Base-by-base conservation (phyloP, 2,888 invertebrate genomes). In the Argyresthia goedartella region DNA sequence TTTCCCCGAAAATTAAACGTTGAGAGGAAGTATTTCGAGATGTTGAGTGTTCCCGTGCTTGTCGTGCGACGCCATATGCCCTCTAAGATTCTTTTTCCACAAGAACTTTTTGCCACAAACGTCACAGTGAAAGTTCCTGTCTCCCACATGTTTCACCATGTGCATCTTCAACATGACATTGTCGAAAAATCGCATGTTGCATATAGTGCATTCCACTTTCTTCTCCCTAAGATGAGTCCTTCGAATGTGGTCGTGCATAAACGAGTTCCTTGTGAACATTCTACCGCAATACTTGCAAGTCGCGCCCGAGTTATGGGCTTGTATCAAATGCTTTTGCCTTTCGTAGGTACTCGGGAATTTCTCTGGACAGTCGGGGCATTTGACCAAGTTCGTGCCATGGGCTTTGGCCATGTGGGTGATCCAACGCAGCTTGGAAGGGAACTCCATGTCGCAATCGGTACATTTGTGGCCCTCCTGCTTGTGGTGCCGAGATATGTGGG, bases 31-130 rank as follows among this genome's bases (percentile, higher is more conserved):
- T 11, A 51, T 51, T 8, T 50, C 50, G 4, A 16, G 25, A 42
- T 42, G 13, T 4, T 50, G 50, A 10, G 42, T 42, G 33, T 49
- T 52, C 43, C 41, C 44, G 16, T 50, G 50, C 35, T 51, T 50
- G 41, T 34, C 42, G 13, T 51, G 50, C n/a, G 46, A 52, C 25
- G 49, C 46, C 42, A 76, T 65, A 59, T 88, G 88, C 1, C 75
- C 71, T 78, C 52, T 78, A 51, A 88, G 60, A 53, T 85, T 80
- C 34, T 84, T 87, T 54, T 77, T 76, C 36, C 81, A 79, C 8
- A 76, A 69, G 52, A 84, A 73, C 63, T 75, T 76, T 51, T 75
- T 76, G 0, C 77, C 73, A 56, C 87, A 87, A 14, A 79, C 65
- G 39, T 85, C 76, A 55, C 86, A 86, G 39, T 81, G 69, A 54